A percentile compares a stretch with the other conserved stretches of the same genome.
phyloP scores from a whole-genome alignment of 1,140 invertebrate species.

The Drosophila parabipectinata region DNA sequence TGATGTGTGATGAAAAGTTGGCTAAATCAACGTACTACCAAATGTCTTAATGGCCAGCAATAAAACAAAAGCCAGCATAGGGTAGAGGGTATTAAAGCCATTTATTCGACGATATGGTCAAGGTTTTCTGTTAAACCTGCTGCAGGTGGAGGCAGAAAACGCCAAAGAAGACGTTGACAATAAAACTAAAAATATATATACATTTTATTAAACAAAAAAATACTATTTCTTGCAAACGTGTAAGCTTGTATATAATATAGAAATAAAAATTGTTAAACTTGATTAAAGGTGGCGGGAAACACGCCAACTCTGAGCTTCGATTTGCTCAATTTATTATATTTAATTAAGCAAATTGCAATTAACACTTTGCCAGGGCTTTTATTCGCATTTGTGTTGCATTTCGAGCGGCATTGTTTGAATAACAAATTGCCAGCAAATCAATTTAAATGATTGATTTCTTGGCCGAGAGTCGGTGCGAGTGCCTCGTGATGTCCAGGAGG shows the following conservation, averaged over 20 bases:
- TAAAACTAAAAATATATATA: slow-evolving; percentile 31
- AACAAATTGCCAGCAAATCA: slow-evolving; percentile 79
- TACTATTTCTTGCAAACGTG: neutral
- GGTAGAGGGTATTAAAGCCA: slow-evolving; percentile 39
- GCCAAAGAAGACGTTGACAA: slow-evolving; percentile 58
- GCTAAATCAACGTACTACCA: slow-evolving; percentile 14
- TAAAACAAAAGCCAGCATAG: slow-evolving; percentile 5
- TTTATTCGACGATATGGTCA: slow-evolving; percentile 62
- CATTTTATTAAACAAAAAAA: slow-evolving; percentile 22
- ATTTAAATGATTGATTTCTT: slow-evolving; percentile 80
- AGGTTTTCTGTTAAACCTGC: slow-evolving; percentile 70
- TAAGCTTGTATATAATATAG: slow-evolving; percentile 9
- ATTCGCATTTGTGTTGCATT: slow-evolving; percentile 54
- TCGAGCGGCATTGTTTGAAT: slow-evolving; percentile 67
- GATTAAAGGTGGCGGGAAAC: slow-evolving; percentile 53
- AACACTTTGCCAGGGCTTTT: slow-evolving; percentile 57
- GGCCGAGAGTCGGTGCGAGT: slow-evolving; percentile 38
- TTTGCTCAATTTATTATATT: slow-evolving; percentile 75
- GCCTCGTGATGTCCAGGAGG: slow-evolving; percentile 63
- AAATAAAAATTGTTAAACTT: slow-evolving; percentile 43
- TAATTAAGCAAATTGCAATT: slow-evolving; percentile 74
- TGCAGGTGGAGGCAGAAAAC: slow-evolving; percentile 61
- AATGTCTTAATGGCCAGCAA: slow-evolving; percentile 16
- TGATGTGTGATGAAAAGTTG: slow-evolving; percentile 13
- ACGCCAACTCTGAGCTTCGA: slow-evolving; percentile 44